Evolutionary conservation across 2,888 invertebrate species (phyloP), one percentile per base, ranked within the genome.

Genomic region (Hybos culiciformis): DNA sequence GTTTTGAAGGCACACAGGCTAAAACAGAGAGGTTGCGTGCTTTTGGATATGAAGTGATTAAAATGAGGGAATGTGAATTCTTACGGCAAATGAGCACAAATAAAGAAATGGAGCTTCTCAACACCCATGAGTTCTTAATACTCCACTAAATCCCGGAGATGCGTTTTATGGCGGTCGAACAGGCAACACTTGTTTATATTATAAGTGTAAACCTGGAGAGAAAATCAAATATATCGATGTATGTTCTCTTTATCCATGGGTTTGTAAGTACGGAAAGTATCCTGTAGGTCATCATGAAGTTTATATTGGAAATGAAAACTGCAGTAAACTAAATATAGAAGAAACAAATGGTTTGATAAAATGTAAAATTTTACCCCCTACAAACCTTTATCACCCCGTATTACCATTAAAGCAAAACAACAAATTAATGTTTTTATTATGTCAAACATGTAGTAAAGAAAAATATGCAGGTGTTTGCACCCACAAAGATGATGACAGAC

Each of bases 101-200:
- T 11, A 11, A 29, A 5, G 19, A 19, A 19, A 19, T 9, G 34
- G 19, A 18, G 8, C 3, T 17, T 15, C 19, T 34, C 5, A 9
- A n/a, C 5, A 7, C 32, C 14, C 32, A 23, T 9, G 7, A 6
- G 23, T 23, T 23, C 6, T 23, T 23, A 23, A 23, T n/a, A 33
- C 33, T 3, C 50, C 48, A 1, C 36, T 54, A 17, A 49, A 53
- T 24, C 51, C 53, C 5, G 26, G 55, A n/a, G 50, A 54, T 42
- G 48, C 50, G 1, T 56, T 56, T 42, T 55, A 46, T 41, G 55
- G 55, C 6, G 57, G 55, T 12, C 46, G 56, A 9, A 55, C 55
- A 5, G 51, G 48, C 36, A 51, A 50, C 21, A 43, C 40, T 14
- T 39, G 17, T 6, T 12, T 43, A 29, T 48, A 53, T 46, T 49